Evolutionary conservation across 2,888 invertebrate species (phyloP).

Genomic region (Scaptomyza flava): DNA sequence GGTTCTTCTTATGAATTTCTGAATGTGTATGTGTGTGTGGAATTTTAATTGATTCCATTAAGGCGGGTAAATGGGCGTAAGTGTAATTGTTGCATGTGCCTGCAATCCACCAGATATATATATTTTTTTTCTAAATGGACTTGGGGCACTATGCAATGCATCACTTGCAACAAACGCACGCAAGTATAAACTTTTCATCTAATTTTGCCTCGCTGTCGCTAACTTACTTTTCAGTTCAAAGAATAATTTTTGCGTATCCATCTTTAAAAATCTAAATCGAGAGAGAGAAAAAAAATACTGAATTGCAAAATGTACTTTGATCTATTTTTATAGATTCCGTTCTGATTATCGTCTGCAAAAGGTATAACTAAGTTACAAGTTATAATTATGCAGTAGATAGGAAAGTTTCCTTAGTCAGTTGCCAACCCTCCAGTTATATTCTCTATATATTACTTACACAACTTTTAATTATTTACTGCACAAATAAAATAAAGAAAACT

Average conservation of each 20-base stretch:
- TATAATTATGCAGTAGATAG: no score
- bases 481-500: no score
- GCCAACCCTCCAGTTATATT: no score
- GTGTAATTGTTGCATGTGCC: slow-evolving; percentile 33
- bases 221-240: slow-evolving; percentile 34
- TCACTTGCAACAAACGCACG: slow-evolving; percentile 29
- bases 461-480: no score
- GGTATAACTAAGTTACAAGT: background rate
- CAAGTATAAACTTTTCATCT: slow-evolving; percentile 15
- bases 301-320: slow-evolving; percentile 54
- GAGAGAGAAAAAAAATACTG: background rate
- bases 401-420: no score
- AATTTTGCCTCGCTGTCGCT: slow-evolving; percentile 28
- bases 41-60: slow-evolving; percentile 75
- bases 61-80: slow-evolving; percentile 34
- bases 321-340: slow-evolving; percentile 51
- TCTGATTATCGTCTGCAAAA: slow-evolving; percentile 20
- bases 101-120: slow-evolving; percentile 40
- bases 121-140: slow-evolving; percentile 43
- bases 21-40: slow-evolving; percentile 60
- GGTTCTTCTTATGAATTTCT: slow-evolving; percentile 25
- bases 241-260: slow-evolving; percentile 27
- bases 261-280: slow-evolving; percentile 12
- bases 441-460: no score
- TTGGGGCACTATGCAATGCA: slow-evolving; percentile 30